Percentiles rank a stretch among this genome's conserved stretches.
Conservation (phyloP, 2,888 invertebrate genomes). For the Melanargia galathea region DNA sequence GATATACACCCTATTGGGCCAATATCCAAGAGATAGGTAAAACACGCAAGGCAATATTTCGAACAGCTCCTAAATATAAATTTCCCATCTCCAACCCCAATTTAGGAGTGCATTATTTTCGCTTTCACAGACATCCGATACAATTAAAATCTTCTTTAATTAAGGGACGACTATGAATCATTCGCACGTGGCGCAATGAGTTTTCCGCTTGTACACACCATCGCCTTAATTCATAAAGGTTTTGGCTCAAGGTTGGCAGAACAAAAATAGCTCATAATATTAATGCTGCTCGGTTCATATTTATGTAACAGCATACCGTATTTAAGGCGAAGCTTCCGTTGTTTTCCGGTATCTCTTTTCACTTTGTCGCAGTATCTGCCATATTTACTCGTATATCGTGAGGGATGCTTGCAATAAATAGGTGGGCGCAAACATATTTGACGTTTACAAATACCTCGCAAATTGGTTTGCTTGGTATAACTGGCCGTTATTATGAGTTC, state of each 20-base stretch:
- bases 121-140: conserved; percentile 82
- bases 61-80: conserved; percentile 70
- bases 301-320: conserved; percentile 46
- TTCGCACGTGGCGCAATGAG: conserved; percentile 82
- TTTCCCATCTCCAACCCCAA: conserved; percentile 76
- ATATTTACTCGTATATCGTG: conserved; percentile 81
- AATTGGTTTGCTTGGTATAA: conserved; percentile 78
- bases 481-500: conserved; percentile 36
- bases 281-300: conserved; percentile 50
- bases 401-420: conserved; percentile 81
- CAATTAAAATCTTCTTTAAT: conserved; percentile 84
- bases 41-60: conserved; percentile 75
- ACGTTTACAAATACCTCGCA: conserved; percentile 79
- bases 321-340: conserved; percentile 62
- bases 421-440: conserved; percentile 80
- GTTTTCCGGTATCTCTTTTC: conserved; percentile 77
- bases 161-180: conserved; percentile 82
- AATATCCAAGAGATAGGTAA: conserved; percentile 55
- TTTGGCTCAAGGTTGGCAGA: conserved; percentile 44
- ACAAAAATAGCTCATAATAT: conserved; percentile 59
- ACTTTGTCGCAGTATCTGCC: conserved; percentile 79
- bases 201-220: conserved; percentile 78
- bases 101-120: conserved; percentile 82
- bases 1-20: conserved; percentile 44
- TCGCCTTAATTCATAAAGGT: conserved; percentile 58